Evolutionary conservation across 37 sponge, comb jelly and placozoan species (phyloP).

Genomic region (Dysidea cf. avara): DNA sequence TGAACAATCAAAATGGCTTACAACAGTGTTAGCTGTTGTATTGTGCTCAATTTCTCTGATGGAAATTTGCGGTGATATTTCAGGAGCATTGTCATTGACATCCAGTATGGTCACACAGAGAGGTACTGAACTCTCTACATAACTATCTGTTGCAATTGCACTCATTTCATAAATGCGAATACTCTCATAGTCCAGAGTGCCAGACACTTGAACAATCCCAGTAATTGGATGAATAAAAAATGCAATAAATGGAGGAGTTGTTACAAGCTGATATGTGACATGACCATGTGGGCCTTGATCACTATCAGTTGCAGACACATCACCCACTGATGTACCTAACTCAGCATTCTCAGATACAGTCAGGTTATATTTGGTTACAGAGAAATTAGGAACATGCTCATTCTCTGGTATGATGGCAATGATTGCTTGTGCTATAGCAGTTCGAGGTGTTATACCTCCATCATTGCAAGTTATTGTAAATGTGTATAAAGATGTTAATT

Average conservation of each 20-base stretch:
- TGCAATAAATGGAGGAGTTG: too few relatives aligned
- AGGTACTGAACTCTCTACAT: too few relatives aligned
- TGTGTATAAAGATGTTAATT: slow-evolving; percentile 31
- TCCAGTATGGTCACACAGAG: too few relatives aligned
- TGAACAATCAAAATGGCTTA: too few relatives aligned
- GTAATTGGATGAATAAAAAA: slow-evolving; percentile 34
- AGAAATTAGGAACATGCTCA: slow-evolving; percentile 50
- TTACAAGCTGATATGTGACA: too few relatives aligned
- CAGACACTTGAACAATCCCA: slow-evolving; percentile 43
- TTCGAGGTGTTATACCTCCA: slow-evolving; percentile 7
- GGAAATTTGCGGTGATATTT: too few relatives aligned
- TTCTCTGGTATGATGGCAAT: slow-evolving; percentile 44
- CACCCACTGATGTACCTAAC: slow-evolving; percentile 26
- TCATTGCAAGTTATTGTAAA: slow-evolving; percentile 42
- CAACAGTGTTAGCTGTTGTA: too few relatives aligned
- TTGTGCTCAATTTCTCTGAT: too few relatives aligned
- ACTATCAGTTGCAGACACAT: slow-evolving; percentile 41
- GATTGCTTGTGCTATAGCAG: slow-evolving; percentile 21
- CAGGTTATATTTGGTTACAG: slow-evolving; percentile 4
- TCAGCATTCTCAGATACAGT: slow-evolving; percentile 37
- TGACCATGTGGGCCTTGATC: slow-evolving; percentile 24
- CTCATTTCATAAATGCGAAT: too few relatives aligned
- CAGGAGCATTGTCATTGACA: too few relatives aligned
- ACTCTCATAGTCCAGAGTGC: slow-evolving; percentile 56
- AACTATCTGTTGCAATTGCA: too few relatives aligned